Evolutionary conservation across 2,113 vertebrate genomes (phyloP).

Genomic region (Suncus etruscus): DNA sequence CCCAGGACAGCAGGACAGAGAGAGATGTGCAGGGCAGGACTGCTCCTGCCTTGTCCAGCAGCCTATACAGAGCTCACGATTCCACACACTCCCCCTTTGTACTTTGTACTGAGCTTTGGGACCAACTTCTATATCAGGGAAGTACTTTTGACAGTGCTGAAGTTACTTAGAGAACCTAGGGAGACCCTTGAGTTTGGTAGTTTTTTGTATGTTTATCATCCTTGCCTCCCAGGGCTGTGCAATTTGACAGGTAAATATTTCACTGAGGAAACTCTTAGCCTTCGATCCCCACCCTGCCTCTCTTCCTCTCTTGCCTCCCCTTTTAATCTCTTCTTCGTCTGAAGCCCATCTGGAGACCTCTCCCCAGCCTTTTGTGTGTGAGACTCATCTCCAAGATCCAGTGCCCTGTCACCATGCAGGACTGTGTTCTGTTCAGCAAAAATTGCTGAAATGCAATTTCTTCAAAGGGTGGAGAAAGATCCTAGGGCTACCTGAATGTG

Average conservation of each 20-base stretch:
- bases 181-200: background rate
- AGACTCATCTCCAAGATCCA: too few relatives aligned
- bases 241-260: constrained; percentile 46
- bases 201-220: background rate
- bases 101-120: background rate
- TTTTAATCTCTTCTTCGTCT: background rate
- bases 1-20: too few relatives aligned
- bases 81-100: too few relatives aligned
- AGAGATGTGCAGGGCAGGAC: too few relatives aligned
- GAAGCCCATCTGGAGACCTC: too few relatives aligned
- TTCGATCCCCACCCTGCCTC: background rate
- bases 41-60: too few relatives aligned
- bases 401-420: background rate
- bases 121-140: background rate
- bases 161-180: background rate
- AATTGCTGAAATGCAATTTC: background rate
- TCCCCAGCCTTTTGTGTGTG: too few relatives aligned
- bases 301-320: too few relatives aligned
- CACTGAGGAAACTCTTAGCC: background rate
- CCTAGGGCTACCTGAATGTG: too few relatives aligned
- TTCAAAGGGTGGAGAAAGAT: background rate
- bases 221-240: background rate
- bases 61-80: too few relatives aligned
- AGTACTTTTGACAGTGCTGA: background rate
- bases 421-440: background rate